These are phyloP conservation scores for Nanorana parkeri DNA, from an alignment of 2,113 vertebrate genomes.

Conservation along the genomic window DNA sequence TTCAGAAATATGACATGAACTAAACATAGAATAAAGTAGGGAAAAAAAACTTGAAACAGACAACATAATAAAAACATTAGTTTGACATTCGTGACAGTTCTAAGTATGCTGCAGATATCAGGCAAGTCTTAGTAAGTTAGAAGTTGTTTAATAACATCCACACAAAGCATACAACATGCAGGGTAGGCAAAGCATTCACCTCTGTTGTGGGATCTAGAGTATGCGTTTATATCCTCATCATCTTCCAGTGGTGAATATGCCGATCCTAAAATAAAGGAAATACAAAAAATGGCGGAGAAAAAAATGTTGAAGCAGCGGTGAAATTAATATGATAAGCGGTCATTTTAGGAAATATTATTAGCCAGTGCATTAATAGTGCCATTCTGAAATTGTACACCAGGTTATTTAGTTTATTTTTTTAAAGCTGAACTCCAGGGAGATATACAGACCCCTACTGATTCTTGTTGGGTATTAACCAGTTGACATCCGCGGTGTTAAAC, in stretches of 20 bases:
- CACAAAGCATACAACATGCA: constrained; percentile 67
- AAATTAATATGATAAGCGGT: constrained; percentile 65
- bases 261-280: constrained; percentile 89
- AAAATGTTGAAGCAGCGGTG: constrained; percentile 65
- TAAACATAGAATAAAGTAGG: background rate
- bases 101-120: background rate
- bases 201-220: constrained; percentile 78
- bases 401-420: background rate
- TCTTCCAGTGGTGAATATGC: constrained; percentile 90
- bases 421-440: background rate
- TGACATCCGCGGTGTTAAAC: too few species aligned
- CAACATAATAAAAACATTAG: background rate
- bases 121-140: constrained; percentile 34
- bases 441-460: too few species aligned
- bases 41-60: background rate
- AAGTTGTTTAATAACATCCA: constrained; percentile 10
- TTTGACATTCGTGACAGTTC: background rate
- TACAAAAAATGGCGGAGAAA: constrained; percentile 72
- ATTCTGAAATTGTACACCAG: background rate
- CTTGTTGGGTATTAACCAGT: too few species aligned
- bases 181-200: constrained; percentile 85
- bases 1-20: background rate
- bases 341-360: constrained; percentile 27
- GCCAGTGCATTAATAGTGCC: constrained; percentile 10
- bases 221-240: constrained; percentile 88